phyloP scores from a whole-genome alignment of 1,140 invertebrate species.

The Proales similis region DNA sequence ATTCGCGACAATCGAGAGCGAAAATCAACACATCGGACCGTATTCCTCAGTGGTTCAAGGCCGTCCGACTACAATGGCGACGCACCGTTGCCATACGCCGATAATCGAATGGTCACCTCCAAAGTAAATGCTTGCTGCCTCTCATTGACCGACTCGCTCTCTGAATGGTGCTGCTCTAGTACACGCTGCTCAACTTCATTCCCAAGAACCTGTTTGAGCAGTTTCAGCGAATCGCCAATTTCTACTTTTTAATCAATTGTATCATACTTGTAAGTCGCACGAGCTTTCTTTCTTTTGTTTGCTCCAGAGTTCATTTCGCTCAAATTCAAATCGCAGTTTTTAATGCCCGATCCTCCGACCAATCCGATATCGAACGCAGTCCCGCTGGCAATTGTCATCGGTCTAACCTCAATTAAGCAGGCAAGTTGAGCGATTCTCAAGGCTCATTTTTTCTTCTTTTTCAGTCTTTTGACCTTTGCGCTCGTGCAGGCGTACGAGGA shows the following conservation, averaged over 20 bases:
- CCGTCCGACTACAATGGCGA: slow-evolving; percentile 4
- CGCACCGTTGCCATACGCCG: slow-evolving; percentile 5
- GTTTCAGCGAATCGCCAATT: slow-evolving; percentile 74
- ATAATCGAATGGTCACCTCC: slow-evolving; percentile 32
- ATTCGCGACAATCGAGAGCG: slow-evolving; percentile 22
- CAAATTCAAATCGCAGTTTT: slow-evolving; percentile 17
- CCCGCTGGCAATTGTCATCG: slow-evolving; percentile 69
- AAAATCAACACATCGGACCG: slow-evolving; percentile 4
- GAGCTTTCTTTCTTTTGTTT: background rate
- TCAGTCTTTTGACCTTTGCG: background rate
- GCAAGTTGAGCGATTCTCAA: slow-evolving; percentile 41
- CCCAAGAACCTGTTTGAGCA: slow-evolving; percentile 95
- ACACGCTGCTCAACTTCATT: slow-evolving; percentile 83
- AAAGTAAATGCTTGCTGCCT: slow-evolving; percentile 1
- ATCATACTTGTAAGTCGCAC: slow-evolving; percentile 54
- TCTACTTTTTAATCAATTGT: slow-evolving; percentile 71
- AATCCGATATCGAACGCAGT: slow-evolving; percentile 66
- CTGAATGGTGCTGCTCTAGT: slow-evolving; percentile 70
- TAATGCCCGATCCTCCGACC: slow-evolving; percentile 63
- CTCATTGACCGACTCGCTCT: background rate
- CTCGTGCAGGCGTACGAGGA: slow-evolving; percentile 67
- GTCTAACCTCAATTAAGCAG: slow-evolving; percentile 63
- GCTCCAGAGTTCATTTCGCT: background rate
- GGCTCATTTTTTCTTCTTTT: background rate
- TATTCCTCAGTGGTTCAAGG: slow-evolving; percentile 11